A percentile compares a stretch with the other conserved stretches of the same genome.
Evolutionary conservation across 2,113 vertebrate genomes (phyloP).

Genomic region (Neogale vison): DNA sequence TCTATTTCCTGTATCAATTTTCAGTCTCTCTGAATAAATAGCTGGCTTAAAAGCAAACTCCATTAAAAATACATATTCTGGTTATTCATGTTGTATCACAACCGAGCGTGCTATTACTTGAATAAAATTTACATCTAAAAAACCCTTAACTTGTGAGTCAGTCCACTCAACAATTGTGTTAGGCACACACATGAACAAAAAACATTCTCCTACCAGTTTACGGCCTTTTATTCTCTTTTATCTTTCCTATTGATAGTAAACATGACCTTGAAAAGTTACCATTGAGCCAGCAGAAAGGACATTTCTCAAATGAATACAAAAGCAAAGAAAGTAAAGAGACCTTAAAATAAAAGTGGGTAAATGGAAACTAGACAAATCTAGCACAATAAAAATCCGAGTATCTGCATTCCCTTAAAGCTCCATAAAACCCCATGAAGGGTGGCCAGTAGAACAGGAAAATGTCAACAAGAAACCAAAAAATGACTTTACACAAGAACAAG

Average conservation of each 20-base stretch:
- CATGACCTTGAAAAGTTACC: not conserved
- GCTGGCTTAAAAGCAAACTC: not conserved
- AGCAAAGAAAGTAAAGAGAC: not conserved
- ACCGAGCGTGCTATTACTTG: not conserved
- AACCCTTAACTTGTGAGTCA: not conserved
- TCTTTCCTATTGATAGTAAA: not conserved
- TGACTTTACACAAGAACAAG: not conserved
- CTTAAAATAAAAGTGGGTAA: not conserved
- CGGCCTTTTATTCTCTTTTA: not conserved
- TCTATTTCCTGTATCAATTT: not conserved
- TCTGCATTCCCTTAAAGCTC: not conserved
- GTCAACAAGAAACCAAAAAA: not conserved
- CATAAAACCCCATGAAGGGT: not conserved
- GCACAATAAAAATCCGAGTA: not conserved
- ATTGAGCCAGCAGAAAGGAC: not conserved
- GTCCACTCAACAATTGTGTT: not conserved
- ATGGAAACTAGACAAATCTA: not conserved
- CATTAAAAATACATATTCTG: not conserved
- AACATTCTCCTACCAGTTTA: not conserved
- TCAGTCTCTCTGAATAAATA: not conserved
- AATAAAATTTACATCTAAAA: constrained; percentile 16
- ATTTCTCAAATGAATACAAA: not conserved
- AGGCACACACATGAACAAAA: not conserved
- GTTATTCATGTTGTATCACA: not conserved
- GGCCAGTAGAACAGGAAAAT: not conserved